Evolutionary conservation across 2,113 vertebrate species (phyloP).

Genomic region (Pelecanus crispus): DNA sequence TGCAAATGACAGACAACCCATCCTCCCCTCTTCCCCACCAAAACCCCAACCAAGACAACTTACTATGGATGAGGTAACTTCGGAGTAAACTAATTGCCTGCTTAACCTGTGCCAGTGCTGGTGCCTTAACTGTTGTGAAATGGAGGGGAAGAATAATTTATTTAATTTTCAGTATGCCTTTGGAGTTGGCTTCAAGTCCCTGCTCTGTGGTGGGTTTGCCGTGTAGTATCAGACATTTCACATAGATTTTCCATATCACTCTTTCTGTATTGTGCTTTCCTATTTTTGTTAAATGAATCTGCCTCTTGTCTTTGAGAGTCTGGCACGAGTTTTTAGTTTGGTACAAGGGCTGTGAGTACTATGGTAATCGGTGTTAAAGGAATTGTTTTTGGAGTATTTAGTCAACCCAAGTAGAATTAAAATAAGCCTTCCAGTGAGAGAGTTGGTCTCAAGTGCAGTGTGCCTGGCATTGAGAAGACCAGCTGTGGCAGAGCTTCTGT

Average conservation of each 20-base stretch:
- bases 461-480: not conserved
- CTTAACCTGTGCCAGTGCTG: not conserved
- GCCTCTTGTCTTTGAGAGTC: not conserved
- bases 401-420: not conserved
- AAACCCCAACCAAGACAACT: not conserved
- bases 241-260: rapidly evolving
- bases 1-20: not conserved
- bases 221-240: not conserved
- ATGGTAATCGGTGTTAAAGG: not conserved
- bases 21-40: not conserved
- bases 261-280: not conserved
- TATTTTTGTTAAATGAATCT: not conserved
- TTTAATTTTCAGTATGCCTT: not conserved
- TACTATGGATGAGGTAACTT: not conserved
- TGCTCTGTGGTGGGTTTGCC: not conserved
- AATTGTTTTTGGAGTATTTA: not conserved
- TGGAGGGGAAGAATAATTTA: not conserved
- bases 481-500: not conserved
- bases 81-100: not conserved
- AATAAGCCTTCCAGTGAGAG: not conserved
- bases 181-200: not conserved
- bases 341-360: not conserved
- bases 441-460: not conserved
- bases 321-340: not conserved
- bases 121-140: not conserved